Percentiles rank a stretch among this genome's conserved stretches.
Conservation (phyloP, 2,113 vertebrate species). For the Hiodon tergisus region DNA sequence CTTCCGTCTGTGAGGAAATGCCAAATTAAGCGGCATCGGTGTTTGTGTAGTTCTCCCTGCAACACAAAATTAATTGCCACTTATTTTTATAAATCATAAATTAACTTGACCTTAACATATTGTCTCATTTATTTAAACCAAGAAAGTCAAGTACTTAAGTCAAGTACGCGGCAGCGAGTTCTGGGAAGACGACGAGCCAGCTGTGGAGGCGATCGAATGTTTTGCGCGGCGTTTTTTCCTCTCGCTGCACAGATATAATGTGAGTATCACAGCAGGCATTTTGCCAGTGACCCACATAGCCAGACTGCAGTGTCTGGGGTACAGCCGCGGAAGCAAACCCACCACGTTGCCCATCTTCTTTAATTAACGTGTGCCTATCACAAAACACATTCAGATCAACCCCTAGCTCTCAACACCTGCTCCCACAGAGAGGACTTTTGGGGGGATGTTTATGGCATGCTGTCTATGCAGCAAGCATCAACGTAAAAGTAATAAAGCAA, state of each 20-base stretch:
- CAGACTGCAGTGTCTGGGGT: constrained; percentile 38
- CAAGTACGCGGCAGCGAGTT: constrained; percentile 33
- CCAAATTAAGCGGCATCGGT: background rate
- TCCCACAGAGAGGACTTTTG: constrained; percentile 4
- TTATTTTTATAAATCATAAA: constrained; percentile 8
- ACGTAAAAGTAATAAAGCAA: constrained; percentile 3
- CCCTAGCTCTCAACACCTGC: constrained; percentile 12
- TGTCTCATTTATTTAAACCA: constrained; percentile 48
- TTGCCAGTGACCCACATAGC: constrained; percentile 56
- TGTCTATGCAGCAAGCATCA: background rate
- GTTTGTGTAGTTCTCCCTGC: background rate
- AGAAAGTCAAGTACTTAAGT: no score
- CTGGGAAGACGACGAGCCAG: constrained; percentile 49
- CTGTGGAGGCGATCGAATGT: constrained; percentile 57
- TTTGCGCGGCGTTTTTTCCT: constrained; percentile 57
- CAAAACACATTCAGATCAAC: constrained; percentile 12
- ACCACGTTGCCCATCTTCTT: constrained; percentile 23
- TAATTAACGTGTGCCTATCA: constrained; percentile 27
- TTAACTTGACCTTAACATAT: constrained; percentile 14
- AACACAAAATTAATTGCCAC: background rate
- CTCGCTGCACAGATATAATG: constrained; percentile 61
- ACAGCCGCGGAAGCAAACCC: constrained; percentile 34
- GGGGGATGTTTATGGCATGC: constrained; percentile 8
- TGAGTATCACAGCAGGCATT: constrained; percentile 50
- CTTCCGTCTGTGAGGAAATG: background rate